Evolutionary conservation across 2,888 invertebrate genomes (phyloP).

Genomic region (Scaptomyza flava): DNA sequence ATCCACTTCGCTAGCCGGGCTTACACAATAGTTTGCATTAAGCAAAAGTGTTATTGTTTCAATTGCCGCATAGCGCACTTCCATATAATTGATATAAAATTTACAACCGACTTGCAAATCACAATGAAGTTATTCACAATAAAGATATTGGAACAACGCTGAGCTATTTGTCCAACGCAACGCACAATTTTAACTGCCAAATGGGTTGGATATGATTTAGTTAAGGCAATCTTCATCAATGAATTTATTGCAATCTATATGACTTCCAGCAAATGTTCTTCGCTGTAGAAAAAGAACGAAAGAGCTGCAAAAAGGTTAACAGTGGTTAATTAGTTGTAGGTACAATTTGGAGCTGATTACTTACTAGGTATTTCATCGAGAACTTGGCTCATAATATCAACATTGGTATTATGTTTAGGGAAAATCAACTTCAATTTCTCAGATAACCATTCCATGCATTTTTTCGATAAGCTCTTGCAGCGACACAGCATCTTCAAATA

Average conservation of each 20-base stretch:
- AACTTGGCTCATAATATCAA: constrained; percentile 67
- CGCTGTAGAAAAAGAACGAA: constrained; percentile 63
- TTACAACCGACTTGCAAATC: constrained; percentile 74
- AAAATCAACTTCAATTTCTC: constrained; percentile 71
- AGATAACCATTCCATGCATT: constrained; percentile 74
- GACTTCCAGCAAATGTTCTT: constrained; percentile 65
- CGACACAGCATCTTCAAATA: constrained; percentile 73
- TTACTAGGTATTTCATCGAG: constrained; percentile 79
- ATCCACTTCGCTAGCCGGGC: too few relatives aligned
- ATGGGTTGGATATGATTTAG: constrained; percentile 73
- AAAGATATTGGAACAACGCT: constrained; percentile 71
- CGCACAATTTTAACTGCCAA: constrained; percentile 75
- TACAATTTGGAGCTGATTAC: not conserved
- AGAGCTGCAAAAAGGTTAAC: constrained; percentile 57
- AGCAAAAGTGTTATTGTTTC: constrained; percentile 76
- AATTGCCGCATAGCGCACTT: constrained; percentile 76
- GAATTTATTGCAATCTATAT: constrained; percentile 76
- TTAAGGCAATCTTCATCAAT: constrained; percentile 74
- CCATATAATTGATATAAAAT: constrained; percentile 77
- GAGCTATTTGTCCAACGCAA: constrained; percentile 69
- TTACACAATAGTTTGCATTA: constrained; percentile 73
- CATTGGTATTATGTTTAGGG: constrained; percentile 65
- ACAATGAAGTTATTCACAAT: constrained; percentile 62
- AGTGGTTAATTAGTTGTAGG: too few relatives aligned
- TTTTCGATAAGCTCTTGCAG: constrained; percentile 55